A percentile compares a stretch with the other conserved stretches of the same genome.
Evolutionary conservation across 2,113 vertebrate genomes (phyloP).

Genomic region (Trichomycterus rosablanca): DNA sequence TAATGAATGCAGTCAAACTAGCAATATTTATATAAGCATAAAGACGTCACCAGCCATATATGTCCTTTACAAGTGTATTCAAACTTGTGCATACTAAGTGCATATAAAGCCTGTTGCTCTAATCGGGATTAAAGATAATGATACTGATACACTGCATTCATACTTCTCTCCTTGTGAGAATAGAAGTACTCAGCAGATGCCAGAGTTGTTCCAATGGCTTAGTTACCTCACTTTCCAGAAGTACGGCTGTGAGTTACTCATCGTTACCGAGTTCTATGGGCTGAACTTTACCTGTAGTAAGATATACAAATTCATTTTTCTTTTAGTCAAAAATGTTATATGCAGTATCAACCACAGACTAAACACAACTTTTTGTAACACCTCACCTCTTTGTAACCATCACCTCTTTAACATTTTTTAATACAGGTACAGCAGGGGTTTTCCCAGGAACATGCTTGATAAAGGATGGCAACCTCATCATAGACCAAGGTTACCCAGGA

Average conservation of each 20-base stretch:
- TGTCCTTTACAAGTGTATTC: too few species aligned
- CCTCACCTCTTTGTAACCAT: too few species aligned
- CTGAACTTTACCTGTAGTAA: conserved; percentile 89
- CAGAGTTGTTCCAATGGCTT: conserved; percentile 79
- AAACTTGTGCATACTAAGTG: too few species aligned
- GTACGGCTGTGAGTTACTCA: conserved; percentile 85
- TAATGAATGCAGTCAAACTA: too few species aligned
- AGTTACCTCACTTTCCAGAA: conserved; percentile 92
- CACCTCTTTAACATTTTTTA: background rate
- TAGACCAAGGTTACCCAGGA: conserved; percentile 76
- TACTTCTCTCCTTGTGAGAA: conserved; percentile 17
- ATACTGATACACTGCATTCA: background rate
- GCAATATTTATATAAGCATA: too few species aligned
- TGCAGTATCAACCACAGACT: background rate
- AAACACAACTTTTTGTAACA: background rate
- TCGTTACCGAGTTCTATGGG: conserved; percentile 88
- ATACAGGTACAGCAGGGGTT: conserved; percentile 45
- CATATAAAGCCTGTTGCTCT: too few species aligned
- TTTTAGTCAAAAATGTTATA: too few species aligned
- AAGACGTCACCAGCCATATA: too few species aligned
- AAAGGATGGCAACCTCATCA: conserved; percentile 70
- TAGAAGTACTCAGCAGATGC: conserved; percentile 85
- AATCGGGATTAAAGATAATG: too few species aligned
- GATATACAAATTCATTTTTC: too few species aligned
- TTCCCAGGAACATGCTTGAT: conserved; percentile 60